These are phyloP conservation scores for Leistus spinibarbis DNA, from an alignment of 2,888 invertebrate species.

Conservation along the genomic window DNA sequence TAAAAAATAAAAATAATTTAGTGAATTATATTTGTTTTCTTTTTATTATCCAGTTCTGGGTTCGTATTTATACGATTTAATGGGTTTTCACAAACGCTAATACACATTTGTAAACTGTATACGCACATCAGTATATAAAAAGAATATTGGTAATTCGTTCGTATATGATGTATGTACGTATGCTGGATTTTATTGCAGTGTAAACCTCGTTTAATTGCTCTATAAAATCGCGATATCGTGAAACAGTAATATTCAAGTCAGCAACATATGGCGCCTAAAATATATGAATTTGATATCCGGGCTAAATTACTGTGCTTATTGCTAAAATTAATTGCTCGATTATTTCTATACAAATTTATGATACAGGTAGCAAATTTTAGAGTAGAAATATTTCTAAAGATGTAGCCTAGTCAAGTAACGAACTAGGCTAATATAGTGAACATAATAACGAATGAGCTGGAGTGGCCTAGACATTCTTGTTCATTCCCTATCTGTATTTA, in stretches of 20 bases:
- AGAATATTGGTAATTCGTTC: not conserved
- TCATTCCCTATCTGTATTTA: too few species aligned
- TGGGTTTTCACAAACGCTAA: constrained; percentile 7
- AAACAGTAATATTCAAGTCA: not conserved
- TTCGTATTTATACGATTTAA: not conserved
- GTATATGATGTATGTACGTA: constrained; percentile 6
- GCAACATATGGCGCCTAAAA: constrained; percentile 7
- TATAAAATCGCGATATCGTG: constrained; percentile 12
- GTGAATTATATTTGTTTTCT: not conserved
- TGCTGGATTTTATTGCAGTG: constrained; percentile 15
- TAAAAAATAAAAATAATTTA: not conserved
- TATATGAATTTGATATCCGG: not conserved
- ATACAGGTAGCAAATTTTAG: too few species aligned
- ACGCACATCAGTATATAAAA: not conserved
- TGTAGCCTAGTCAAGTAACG: too few species aligned
- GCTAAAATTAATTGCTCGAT: not conserved
- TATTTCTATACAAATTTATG: not conserved
- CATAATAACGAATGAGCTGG: too few species aligned
- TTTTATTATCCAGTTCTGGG: not conserved
- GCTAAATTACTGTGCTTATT: not conserved
- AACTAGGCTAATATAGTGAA: too few species aligned
- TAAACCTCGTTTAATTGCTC: constrained; percentile 17
- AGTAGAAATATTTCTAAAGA: too few species aligned
- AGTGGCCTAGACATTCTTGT: too few species aligned
- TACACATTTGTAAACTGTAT: constrained; percentile 12